phyloP scores from a whole-genome alignment of 1,140 invertebrate genomes.

The Penaeus japonicus region DNA sequence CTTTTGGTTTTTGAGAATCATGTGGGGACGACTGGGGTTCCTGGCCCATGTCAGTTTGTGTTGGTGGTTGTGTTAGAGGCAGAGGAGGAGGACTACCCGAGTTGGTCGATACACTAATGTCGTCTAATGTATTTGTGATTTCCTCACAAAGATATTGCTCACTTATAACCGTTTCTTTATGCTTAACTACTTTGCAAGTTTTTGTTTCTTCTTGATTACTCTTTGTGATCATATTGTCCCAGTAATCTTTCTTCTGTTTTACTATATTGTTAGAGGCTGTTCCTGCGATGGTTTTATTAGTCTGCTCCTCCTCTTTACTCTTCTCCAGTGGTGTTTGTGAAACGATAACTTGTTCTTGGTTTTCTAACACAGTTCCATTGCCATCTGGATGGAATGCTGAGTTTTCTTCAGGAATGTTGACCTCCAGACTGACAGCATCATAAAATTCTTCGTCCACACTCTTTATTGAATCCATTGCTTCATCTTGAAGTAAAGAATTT shows the following conservation, averaged over 20 bases:
- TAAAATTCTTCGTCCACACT: neutral
- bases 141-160: too few relatives aligned
- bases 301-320: neutral
- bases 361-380: neutral
- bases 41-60: too few relatives aligned
- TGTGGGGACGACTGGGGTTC: too few relatives aligned
- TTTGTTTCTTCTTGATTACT: neutral
- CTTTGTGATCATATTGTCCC: slow-evolving; percentile 22
- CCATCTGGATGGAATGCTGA: neutral
- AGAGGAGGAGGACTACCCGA: too few relatives aligned
- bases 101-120: too few relatives aligned
- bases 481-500: neutral
- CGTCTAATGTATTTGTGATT: too few relatives aligned
- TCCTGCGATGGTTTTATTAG: neutral
- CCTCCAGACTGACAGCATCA: neutral
- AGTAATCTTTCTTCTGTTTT: slow-evolving; percentile 16
- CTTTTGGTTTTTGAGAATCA: neutral
- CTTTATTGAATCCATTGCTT: neutral
- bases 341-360: too few relatives aligned
- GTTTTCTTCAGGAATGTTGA: neutral
- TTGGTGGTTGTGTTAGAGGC: too few relatives aligned
- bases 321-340: neutral
- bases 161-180: neutral
- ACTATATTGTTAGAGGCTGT: neutral
- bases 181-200: neutral